These are phyloP conservation scores for Phallusia fumigata DNA, from an alignment of 23 tunicate genomes.

Conservation along the genomic window DNA sequence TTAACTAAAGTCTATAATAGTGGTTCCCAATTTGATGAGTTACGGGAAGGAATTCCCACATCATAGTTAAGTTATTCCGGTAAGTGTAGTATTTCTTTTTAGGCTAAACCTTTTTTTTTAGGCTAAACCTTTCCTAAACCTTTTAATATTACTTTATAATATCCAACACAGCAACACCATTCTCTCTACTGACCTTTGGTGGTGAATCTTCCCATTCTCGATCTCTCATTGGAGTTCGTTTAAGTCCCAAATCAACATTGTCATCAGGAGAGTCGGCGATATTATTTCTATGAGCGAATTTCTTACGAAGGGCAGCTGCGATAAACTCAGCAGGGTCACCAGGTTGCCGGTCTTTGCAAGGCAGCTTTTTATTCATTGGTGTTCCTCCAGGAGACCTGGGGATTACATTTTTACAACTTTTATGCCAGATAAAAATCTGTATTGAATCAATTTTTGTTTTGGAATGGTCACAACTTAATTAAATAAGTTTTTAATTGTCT, in stretches of 20 bases:
- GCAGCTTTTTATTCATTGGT: constrained; percentile 58
- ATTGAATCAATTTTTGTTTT: too few relatives aligned
- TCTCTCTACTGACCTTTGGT: constrained; percentile 45
- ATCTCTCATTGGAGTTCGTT: constrained; percentile 19
- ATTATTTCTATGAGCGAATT: constrained; percentile 64
- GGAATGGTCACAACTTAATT: too few relatives aligned
- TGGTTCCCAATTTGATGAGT: too few relatives aligned
- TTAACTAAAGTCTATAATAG: too few relatives aligned
- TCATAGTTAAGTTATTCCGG: too few relatives aligned
- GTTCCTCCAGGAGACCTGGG: constrained; percentile 90
- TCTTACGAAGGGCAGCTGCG: constrained; percentile 78
- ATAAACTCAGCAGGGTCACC: constrained; percentile 89
- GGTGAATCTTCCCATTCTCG: constrained; percentile 83
- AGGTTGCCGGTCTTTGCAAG: constrained; percentile 9
- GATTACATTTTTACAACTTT: neutral
- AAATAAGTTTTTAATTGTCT: too few relatives aligned
- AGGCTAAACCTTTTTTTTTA: neutral
- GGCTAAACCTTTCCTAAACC: too few relatives aligned
- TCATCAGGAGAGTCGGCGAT: constrained; percentile 34
- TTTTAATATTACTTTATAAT: too few relatives aligned
- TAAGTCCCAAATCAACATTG: constrained; percentile 11
- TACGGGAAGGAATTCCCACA: too few relatives aligned
- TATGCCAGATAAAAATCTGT: too few relatives aligned
- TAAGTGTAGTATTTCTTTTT: too few relatives aligned
- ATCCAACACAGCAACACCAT: too few relatives aligned